A percentile compares a stretch with the other conserved stretches of the same genome.
phyloP scores from a whole-genome alignment of 2,797 vertebrate genomes.

The Pseudochirops corinnae region DNA sequence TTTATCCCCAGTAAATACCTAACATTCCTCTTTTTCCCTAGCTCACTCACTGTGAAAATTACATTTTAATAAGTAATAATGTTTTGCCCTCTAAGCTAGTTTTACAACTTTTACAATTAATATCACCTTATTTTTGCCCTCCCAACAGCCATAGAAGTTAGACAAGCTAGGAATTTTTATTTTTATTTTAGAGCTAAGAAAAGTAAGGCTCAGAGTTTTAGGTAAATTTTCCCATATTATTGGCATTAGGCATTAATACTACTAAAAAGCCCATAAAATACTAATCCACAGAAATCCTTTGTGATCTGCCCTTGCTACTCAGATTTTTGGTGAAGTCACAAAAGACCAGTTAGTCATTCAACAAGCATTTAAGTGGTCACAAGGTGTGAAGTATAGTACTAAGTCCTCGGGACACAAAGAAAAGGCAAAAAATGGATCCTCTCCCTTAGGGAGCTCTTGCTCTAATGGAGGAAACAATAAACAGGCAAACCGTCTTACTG shows the following conservation, averaged over 20 bases:
- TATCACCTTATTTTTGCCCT: background rate
- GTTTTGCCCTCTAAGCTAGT: background rate
- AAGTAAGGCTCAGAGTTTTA: background rate
- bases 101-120: background rate
- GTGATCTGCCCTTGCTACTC: background rate
- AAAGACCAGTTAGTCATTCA: background rate
- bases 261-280: background rate
- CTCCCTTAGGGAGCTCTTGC: background rate
- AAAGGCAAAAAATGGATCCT: background rate
- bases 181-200: background rate
- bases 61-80: accelerated
- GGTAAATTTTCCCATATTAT: background rate
- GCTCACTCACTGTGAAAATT: background rate
- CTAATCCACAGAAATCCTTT: background rate
- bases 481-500: background rate
- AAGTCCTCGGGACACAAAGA: background rate
- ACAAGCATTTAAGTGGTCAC: background rate
- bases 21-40: background rate
- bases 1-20: background rate
- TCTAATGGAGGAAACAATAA: background rate
- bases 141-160: accelerated
- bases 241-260: background rate
- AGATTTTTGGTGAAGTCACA: background rate
- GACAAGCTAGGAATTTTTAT: accelerated
- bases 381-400: background rate